phyloP scores from a whole-genome alignment of 1,140 invertebrate genomes.

The Ostrea edulis region DNA sequence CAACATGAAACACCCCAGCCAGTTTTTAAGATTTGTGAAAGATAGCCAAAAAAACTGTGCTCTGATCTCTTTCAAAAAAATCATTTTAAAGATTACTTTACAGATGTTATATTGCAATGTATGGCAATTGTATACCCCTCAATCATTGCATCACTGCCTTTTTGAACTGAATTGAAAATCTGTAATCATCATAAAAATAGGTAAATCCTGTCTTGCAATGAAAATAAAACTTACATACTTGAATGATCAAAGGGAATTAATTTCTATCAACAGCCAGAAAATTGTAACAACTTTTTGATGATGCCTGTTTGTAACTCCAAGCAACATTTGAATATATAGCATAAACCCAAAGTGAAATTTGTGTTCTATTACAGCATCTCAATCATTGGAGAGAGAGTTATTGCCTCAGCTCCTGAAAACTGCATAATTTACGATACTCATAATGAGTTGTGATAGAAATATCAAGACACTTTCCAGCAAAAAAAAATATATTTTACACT shows the following conservation, averaged over 20 bases:
- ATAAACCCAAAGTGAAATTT: neutral
- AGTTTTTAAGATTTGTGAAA: neutral
- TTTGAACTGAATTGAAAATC: constrained; percentile 25
- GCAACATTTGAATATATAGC: neutral
- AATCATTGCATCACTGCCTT: constrained; percentile 30
- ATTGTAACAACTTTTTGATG: constrained; percentile 12
- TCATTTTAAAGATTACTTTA: constrained; percentile 1
- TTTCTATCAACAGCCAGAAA: constrained; percentile 26
- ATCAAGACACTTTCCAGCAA: neutral
- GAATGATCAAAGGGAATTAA: constrained; percentile 27
- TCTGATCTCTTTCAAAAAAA: neutral
- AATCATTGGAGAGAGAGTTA: no score
- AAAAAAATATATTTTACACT: neutral
- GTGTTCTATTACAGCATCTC: no score
- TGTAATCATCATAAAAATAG: constrained; percentile 25
- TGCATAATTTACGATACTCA: no score
- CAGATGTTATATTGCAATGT: neutral
- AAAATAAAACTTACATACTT: constrained; percentile 27
- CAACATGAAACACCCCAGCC: neutral
- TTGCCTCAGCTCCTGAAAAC: no score
- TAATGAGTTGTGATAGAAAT: neutral
- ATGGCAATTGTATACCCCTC: neutral
- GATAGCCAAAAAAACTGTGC: neutral
- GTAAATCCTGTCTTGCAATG: constrained; percentile 20
- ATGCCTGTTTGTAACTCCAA: neutral